phyloP scores from a whole-genome alignment of 2,888 invertebrate species.

The Thereva unica region DNA sequence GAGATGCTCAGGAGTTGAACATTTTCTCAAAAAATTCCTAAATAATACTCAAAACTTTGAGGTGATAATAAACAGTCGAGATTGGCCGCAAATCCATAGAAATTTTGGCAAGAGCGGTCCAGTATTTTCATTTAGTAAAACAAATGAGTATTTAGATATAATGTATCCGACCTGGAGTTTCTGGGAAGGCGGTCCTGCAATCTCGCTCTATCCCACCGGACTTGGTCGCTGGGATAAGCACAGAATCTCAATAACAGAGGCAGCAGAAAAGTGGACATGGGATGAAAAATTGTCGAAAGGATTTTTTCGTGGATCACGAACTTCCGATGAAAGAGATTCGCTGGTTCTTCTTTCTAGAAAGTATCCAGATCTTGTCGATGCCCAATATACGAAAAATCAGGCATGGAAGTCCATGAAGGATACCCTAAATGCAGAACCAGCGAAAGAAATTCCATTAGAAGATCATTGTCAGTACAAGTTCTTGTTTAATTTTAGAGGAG shows the following conservation, averaged over 20 bases:
- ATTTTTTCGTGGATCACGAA: constrained; percentile 94
- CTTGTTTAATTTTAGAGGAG: constrained; percentile 94
- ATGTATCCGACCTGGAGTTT: constrained; percentile 97
- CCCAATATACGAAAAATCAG: constrained; percentile 96
- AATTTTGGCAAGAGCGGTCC: constrained; percentile 69
- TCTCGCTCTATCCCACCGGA: constrained; percentile 88
- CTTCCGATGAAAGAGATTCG: constrained; percentile 87
- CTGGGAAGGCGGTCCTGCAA: constrained; percentile 98
- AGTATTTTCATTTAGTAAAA: constrained; percentile 94
- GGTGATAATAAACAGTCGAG: constrained; percentile 84
- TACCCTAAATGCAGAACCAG: constrained; percentile 81
- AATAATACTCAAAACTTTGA: constrained; percentile 79
- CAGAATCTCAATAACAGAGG: constrained; percentile 69
- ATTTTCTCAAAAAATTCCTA: constrained; percentile 76
- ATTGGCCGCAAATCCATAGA: constrained; percentile 86
- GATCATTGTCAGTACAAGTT: constrained; percentile 93
- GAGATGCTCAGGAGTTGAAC: constrained; percentile 87
- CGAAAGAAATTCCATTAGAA: constrained; percentile 83
- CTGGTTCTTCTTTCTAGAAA: constrained; percentile 79
- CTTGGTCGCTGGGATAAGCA: constrained; percentile 92
- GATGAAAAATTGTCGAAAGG: constrained; percentile 69
- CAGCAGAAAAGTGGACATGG: constrained; percentile 74
- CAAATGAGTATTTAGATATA: constrained; percentile 81
- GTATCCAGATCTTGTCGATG: constrained; percentile 79
- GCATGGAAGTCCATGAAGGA: constrained; percentile 97